phyloP scores from a whole-genome alignment of 2,797 vertebrate species.

The Gallinago nigripennis region DNA sequence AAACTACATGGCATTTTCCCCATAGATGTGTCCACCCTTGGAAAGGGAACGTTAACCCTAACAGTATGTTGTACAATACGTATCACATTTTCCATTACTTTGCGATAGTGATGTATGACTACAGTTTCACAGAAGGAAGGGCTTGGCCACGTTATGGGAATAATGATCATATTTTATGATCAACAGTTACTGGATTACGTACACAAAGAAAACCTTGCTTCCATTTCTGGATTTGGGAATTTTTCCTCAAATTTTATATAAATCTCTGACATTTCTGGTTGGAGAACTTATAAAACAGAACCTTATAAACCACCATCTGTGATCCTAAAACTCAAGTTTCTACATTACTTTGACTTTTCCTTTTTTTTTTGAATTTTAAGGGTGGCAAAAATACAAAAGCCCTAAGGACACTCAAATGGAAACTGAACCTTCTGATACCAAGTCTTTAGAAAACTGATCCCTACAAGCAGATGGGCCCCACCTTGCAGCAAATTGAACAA shows the following conservation, averaged over 20 bases:
- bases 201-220: background rate
- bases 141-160: background rate
- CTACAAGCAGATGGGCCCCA: constrained; percentile 10
- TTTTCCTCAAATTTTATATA: background rate
- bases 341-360: background rate
- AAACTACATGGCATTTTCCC: background rate
- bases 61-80: background rate
- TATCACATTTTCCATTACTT: background rate
- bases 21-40: background rate
- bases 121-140: background rate
- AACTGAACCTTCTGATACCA: background rate
- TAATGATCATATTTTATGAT: background rate
- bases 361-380: background rate
- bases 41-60: background rate
- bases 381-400: background rate
- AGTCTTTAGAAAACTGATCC: background rate
- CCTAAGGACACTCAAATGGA: background rate
- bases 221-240: background rate
- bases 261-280: background rate
- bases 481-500: constrained; percentile 33
- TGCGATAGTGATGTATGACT: background rate
- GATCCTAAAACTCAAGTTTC: background rate
- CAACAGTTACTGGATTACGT: background rate
- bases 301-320: background rate
- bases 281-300: background rate